phyloP scores from a whole-genome alignment of 2,888 invertebrate genomes.

The Epicampocera succincta region DNA sequence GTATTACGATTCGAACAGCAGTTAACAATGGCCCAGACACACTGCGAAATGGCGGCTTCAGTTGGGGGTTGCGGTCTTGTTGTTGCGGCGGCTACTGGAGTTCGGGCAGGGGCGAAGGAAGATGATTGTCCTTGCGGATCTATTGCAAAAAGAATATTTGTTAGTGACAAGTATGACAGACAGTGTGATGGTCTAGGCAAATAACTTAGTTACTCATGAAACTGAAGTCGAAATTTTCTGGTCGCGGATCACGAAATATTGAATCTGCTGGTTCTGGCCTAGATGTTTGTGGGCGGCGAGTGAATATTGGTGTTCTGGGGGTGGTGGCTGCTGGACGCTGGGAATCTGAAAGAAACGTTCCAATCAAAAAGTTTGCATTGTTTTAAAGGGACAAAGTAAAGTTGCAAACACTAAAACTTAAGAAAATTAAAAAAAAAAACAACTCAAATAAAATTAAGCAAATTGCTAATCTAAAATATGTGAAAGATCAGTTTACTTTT shows the following conservation, averaged over 20 bases:
- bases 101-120: constrained; percentile 35
- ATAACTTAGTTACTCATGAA: constrained; percentile 63
- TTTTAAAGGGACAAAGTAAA: not conserved
- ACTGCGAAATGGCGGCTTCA: constrained; percentile 82
- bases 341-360: constrained; percentile 13
- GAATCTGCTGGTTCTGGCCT: constrained; percentile 36
- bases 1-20: constrained; percentile 85
- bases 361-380: no score
- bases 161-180: no score
- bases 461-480: no score
- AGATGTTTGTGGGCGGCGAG: constrained; percentile 61
- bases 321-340: constrained; percentile 26
- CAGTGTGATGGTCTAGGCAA: no score
- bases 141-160: not conserved
- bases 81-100: constrained; percentile 37
- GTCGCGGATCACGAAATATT: constrained; percentile 74
- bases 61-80: constrained; percentile 74
- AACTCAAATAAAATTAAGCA: no score
- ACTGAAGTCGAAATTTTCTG: constrained; percentile 72
- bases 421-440: not conserved
- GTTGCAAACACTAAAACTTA: not conserved
- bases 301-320: constrained; percentile 21
- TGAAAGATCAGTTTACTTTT: no score
- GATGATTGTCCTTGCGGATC: constrained; percentile 33
- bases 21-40: constrained; percentile 89